A percentile compares a stretch with the other conserved stretches of the same genome.
Conservation (phyloP, 2,797 vertebrate species). For the Synaphobranchus kaupii region DNA sequence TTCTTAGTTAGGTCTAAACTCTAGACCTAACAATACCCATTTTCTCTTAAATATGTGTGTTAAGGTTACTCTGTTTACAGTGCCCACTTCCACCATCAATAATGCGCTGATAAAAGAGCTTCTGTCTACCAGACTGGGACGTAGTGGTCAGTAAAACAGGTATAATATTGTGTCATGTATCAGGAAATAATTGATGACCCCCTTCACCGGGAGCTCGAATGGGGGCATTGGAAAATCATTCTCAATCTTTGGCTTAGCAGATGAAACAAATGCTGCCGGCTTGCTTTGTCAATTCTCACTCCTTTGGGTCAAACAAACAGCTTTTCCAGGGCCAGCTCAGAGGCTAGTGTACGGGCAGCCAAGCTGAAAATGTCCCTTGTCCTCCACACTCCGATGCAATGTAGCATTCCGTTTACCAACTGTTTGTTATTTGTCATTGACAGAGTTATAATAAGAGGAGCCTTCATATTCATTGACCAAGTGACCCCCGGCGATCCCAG, state of each 20-base stretch:
- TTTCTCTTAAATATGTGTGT: slow-evolving; percentile 49
- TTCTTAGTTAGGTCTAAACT: not conserved
- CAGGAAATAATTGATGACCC: slow-evolving; percentile 83
- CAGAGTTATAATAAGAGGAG: slow-evolving; percentile 78
- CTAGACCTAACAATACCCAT: not conserved
- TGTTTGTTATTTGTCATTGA: slow-evolving; percentile 82
- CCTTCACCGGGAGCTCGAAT: slow-evolving; percentile 76
- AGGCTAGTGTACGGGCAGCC: slow-evolving; percentile 74
- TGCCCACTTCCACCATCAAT: slow-evolving; percentile 70
- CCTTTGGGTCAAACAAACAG: slow-evolving; percentile 85
- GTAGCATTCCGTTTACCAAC: slow-evolving; percentile 78
- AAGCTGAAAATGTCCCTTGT: slow-evolving; percentile 83
- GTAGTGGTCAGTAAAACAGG: slow-evolving; percentile 78
- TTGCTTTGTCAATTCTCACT: slow-evolving; percentile 84
- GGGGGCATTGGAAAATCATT: slow-evolving; percentile 80
- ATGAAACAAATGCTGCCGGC: slow-evolving; percentile 81
- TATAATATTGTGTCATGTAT: slow-evolving; percentile 77
- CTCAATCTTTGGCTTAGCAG: slow-evolving; percentile 83
- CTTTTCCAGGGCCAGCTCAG: slow-evolving; percentile 76
- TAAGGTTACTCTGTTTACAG: slow-evolving; percentile 69
- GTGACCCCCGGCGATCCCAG: slow-evolving; percentile 66
- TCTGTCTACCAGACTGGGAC: slow-evolving; percentile 73
- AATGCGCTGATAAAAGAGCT: slow-evolving; percentile 73
- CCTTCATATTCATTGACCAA: slow-evolving; percentile 77
- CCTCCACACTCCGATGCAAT: slow-evolving; percentile 81